A percentile compares a stretch with the other conserved stretches of the same genome.
Evolutionary conservation across 2,113 vertebrate genomes (phyloP).

Genomic region (Dunckerocampus dactyliophorus): DNA sequence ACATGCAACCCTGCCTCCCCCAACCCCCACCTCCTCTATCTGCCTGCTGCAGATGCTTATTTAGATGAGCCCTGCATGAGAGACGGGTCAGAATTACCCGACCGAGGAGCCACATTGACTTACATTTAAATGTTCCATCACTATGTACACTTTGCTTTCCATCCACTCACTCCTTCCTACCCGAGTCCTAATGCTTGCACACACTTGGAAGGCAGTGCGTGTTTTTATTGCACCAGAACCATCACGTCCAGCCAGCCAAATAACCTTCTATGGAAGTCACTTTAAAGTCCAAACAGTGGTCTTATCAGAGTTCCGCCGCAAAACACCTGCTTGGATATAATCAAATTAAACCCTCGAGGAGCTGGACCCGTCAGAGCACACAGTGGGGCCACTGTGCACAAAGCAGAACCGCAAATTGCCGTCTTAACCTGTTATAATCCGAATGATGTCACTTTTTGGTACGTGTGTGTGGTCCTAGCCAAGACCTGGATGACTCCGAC

Average conservation of each 20-base stretch:
- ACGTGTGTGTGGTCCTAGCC: too few relatives aligned
- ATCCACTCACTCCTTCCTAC: slow-evolving; percentile 1
- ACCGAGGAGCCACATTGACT: not conserved
- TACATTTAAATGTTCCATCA: slow-evolving; percentile 17
- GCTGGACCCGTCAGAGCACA: slow-evolving; percentile 32
- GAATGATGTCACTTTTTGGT: too few relatives aligned
- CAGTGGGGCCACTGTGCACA: not conserved
- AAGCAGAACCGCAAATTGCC: slow-evolving; percentile 22
- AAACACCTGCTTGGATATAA: slow-evolving; percentile 71
- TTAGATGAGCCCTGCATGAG: slow-evolving; percentile 25
- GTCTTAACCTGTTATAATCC: not conserved
- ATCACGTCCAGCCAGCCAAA: not conserved
- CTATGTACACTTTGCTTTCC: slow-evolving; percentile 10
- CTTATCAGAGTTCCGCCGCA: slow-evolving; percentile 64
- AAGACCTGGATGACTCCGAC: too few relatives aligned
- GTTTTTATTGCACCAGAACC: slow-evolving; percentile 27
- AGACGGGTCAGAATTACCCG: slow-evolving; percentile 6
- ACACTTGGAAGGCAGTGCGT: not conserved
- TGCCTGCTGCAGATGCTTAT: slow-evolving; percentile 38
- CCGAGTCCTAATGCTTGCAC: too few relatives aligned
- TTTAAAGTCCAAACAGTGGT: slow-evolving; percentile 30
- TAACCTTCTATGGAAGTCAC: slow-evolving; percentile 37
- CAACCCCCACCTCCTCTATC: not conserved
- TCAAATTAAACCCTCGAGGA: slow-evolving; percentile 56
- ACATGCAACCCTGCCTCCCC: slow-evolving; percentile 38